phyloP scores from a whole-genome alignment of 2,797 vertebrate species.

The Lithobates pipiens region DNA sequence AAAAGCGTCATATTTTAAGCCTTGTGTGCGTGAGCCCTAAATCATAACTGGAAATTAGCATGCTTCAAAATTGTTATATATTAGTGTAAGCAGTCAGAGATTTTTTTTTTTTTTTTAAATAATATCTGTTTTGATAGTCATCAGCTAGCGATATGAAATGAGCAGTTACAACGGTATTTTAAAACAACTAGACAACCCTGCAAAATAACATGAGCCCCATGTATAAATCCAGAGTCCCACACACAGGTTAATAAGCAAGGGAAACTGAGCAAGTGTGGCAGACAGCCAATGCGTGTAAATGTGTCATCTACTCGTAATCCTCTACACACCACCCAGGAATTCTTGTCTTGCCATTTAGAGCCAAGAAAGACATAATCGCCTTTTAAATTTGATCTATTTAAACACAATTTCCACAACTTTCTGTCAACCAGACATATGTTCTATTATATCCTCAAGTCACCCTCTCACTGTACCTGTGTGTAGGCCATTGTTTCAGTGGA shows the following conservation, averaged over 20 bases:
- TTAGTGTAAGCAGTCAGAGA: too few species aligned
- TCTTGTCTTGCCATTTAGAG: conserved; percentile 22
- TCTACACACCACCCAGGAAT: conserved; percentile 44
- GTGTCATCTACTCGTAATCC: conserved; percentile 54
- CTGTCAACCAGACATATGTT: conserved; percentile 13
- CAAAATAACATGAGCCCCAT: conserved; percentile 3
- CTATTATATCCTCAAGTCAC: conserved; percentile 12
- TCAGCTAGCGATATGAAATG: background rate
- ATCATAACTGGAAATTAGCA: too few species aligned
- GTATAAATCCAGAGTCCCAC: conserved; percentile 5
- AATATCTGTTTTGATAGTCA: too few species aligned
- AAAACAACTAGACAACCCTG: background rate
- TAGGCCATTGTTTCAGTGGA: background rate
- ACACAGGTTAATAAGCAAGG: conserved; percentile 24
- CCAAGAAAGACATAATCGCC: conserved; percentile 42
- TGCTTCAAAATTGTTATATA: too few species aligned
- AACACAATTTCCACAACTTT: conserved; percentile 38
- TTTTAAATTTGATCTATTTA: conserved; percentile 32
- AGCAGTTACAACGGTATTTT: background rate
- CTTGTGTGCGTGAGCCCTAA: too few species aligned
- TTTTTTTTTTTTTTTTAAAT: too few species aligned
- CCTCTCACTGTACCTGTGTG: background rate
- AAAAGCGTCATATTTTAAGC: too few species aligned
- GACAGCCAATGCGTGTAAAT: conserved; percentile 42
- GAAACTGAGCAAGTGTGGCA: conserved; percentile 46